Conservation (phyloP, 2,888 invertebrate genomes). For the Nomada fabriciana region DNA sequence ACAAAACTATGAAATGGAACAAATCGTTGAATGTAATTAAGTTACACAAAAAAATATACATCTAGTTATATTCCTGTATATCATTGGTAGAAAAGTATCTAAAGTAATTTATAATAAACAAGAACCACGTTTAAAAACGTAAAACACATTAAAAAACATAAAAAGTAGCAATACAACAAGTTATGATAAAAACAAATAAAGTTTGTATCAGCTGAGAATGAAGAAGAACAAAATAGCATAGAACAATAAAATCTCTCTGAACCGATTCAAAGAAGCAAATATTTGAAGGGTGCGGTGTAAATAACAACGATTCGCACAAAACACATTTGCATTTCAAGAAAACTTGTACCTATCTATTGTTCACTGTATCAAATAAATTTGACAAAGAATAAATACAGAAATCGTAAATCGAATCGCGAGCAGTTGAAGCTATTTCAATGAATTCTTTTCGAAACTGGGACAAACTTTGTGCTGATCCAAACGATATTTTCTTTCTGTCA, state of each 20-base stretch:
- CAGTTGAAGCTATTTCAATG: background rate
- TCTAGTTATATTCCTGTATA: too few relatives aligned
- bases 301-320: background rate
- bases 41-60: too few relatives aligned
- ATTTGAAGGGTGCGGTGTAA: background rate
- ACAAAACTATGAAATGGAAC: too few relatives aligned
- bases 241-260: background rate
- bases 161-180: too few relatives aligned
- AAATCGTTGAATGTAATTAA: too few relatives aligned
- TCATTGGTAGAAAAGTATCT: too few relatives aligned
- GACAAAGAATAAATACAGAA: background rate
- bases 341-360: background rate
- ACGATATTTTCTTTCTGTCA: constrained; percentile 1
- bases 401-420: background rate
- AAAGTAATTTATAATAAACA: too few relatives aligned
- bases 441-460: constrained; percentile 12
- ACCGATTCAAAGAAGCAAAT: constrained; percentile 1
- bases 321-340: constrained; percentile 1
- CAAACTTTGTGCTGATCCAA: constrained; percentile 4
- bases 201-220: too few relatives aligned
- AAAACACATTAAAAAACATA: too few relatives aligned
- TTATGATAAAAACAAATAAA: too few relatives aligned
- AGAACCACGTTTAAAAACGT: too few relatives aligned
- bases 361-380: background rate
- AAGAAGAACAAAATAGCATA: too few relatives aligned